Conservation (phyloP, 2,113 vertebrate genomes). For the Ptychochromis oligacanthus region DNA sequence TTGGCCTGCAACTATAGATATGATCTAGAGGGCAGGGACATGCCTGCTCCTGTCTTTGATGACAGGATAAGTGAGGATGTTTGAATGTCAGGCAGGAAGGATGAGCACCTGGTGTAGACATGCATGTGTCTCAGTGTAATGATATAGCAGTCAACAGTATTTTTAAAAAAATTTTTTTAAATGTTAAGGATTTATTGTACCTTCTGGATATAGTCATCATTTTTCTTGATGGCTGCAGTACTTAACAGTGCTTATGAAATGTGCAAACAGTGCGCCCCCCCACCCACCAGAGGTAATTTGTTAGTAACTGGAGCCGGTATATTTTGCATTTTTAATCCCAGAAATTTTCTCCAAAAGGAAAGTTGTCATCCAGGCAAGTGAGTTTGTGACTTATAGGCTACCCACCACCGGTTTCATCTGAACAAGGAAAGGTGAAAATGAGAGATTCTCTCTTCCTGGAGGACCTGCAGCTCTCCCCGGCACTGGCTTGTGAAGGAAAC, state of each 20-base stretch:
- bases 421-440: constrained; percentile 49
- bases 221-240: not conserved
- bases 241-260: not conserved
- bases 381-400: constrained; percentile 26
- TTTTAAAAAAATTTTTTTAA: constrained; percentile 3
- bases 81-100: constrained; percentile 48
- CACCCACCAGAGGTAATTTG: constrained; percentile 30
- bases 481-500: constrained; percentile 15
- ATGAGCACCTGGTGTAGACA: constrained; percentile 33
- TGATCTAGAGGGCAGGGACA: constrained; percentile 55
- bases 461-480: constrained; percentile 14
- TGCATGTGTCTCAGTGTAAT: constrained; percentile 22
- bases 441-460: constrained; percentile 15
- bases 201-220: not conserved
- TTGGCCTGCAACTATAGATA: constrained; percentile 32
- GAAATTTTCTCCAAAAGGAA: constrained; percentile 27
- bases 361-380: constrained; percentile 33
- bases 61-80: constrained; percentile 61
- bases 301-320: constrained; percentile 13
- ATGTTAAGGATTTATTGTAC: constrained; percentile 18
- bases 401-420: not conserved
- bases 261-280: not conserved
- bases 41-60: constrained; percentile 41
- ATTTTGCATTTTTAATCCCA: constrained; percentile 32
- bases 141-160: not conserved